Evolutionary conservation across 1,140 invertebrate species (phyloP).

Genomic region (Drosophila mayri): DNA sequence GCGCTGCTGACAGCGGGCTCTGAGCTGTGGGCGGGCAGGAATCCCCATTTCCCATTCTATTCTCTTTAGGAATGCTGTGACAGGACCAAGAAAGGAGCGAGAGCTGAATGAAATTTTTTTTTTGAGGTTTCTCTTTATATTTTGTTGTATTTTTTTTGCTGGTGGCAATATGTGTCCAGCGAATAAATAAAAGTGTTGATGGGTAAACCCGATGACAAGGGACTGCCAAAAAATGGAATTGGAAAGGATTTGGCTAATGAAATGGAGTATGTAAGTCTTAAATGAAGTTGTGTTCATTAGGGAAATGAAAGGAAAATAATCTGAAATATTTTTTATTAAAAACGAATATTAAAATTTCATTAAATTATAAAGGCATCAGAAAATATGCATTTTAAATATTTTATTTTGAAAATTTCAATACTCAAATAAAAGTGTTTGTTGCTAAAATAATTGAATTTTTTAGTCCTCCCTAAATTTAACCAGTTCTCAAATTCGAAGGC

Average conservation of each 20-base stretch:
- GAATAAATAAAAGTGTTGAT: conserved; percentile 44
- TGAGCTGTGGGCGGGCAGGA: conserved; percentile 13
- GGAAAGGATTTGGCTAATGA: conserved; percentile 21
- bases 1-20: conserved; percentile 32
- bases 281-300: background rate
- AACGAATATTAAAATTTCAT: too few species aligned
- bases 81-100: conserved; percentile 6
- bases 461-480: background rate
- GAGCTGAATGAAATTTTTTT: conserved; percentile 11
- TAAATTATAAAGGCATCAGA: background rate
- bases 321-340: too few species aligned
- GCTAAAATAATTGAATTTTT: too few species aligned
- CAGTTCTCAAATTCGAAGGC: background rate
- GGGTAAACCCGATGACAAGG: conserved; percentile 24
- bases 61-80: conserved; percentile 14
- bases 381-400: background rate
- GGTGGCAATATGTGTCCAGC: conserved; percentile 18
- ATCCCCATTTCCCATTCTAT: conserved; percentile 5
- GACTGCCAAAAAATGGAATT: background rate
- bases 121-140: background rate
- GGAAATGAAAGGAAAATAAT: background rate
- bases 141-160: background rate
- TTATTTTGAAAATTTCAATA: too few species aligned
- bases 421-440: too few species aligned
- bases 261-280: background rate